A percentile compares a stretch with the other conserved stretches of the same genome.
These are phyloP conservation scores for Machaerirhynchus nigripectus DNA, from an alignment of 2,113 vertebrate genomes.

Conservation along the genomic window DNA sequence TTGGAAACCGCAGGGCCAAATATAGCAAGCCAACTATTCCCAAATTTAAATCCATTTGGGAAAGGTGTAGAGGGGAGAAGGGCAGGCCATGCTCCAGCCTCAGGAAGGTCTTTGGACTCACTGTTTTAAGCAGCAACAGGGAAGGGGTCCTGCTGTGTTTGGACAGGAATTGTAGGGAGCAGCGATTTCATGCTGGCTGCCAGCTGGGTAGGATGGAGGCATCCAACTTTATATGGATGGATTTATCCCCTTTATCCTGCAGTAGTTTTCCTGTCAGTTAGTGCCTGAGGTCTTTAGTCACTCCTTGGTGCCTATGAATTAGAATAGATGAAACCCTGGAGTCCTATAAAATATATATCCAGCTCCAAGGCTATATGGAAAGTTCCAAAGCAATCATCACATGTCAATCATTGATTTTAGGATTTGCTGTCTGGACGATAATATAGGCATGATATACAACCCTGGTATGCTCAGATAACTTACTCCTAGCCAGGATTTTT, in stretches of 20 bases:
- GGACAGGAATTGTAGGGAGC: neutral
- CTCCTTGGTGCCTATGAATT: neutral
- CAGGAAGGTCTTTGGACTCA: neutral
- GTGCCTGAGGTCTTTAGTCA: neutral
- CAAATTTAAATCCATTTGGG: neutral
- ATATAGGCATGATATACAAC: slow-evolving; percentile 17
- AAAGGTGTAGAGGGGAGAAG: neutral
- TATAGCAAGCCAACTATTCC: neutral
- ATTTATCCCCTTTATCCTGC: neutral
- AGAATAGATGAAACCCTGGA: slow-evolving; percentile 34
- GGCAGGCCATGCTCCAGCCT: neutral
- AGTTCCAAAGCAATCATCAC: slow-evolving; percentile 35
- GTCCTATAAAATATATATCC: neutral
- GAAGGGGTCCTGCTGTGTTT: neutral
- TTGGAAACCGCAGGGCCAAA: neutral
- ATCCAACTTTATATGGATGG: neutral
- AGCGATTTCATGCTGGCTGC: neutral
- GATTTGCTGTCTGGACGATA: slow-evolving; percentile 36
- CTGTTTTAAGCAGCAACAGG: neutral
- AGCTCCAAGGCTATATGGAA: neutral
- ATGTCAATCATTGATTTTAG: slow-evolving; percentile 18
- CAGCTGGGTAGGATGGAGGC: neutral
- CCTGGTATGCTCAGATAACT: neutral
- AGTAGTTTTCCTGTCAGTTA: neutral
- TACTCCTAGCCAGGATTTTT: slow-evolving; percentile 30